Conservation (phyloP, 2,888 invertebrate genomes). For the Eupithecia vulgata region DNA sequence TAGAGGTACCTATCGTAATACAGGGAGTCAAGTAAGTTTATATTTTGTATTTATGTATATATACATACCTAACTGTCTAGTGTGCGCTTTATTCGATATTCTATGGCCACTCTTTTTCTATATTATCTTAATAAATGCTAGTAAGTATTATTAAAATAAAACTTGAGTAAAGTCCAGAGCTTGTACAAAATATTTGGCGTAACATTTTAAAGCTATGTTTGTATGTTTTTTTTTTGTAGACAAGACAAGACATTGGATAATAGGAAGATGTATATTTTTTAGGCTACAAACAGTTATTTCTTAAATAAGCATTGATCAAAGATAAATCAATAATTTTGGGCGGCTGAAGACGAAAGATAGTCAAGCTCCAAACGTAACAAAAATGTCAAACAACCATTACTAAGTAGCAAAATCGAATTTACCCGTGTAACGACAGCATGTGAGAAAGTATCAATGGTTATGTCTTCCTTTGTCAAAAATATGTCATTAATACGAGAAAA, state of each 20-base stretch:
- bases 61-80: too few relatives aligned
- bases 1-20: conserved; percentile 65
- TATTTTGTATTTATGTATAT: not conserved
- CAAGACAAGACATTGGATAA: not conserved
- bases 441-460: conserved; percentile 78
- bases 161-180: not conserved
- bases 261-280: not conserved
- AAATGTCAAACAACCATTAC: conserved; percentile 37
- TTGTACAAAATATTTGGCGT: too few relatives aligned
- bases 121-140: not conserved
- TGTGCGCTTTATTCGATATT: not conserved
- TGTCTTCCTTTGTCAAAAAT: conserved; percentile 78
- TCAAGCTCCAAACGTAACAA: conserved; percentile 16
- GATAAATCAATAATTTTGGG: not conserved
- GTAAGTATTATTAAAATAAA: not conserved
- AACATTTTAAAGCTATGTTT: too few relatives aligned
- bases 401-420: conserved; percentile 63
- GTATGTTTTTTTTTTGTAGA: too few relatives aligned
- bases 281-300: not conserved
- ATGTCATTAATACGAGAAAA: conserved; percentile 77
- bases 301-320: not conserved
- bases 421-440: conserved; percentile 77
- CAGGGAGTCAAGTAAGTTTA: conserved; percentile 58
- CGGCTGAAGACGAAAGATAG: not conserved
- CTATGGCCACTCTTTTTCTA: not conserved